These are phyloP conservation scores for Acanthaster planci DNA, from an alignment of 35 echinoderm and acorn worm genomes.

Conservation along the genomic window DNA sequence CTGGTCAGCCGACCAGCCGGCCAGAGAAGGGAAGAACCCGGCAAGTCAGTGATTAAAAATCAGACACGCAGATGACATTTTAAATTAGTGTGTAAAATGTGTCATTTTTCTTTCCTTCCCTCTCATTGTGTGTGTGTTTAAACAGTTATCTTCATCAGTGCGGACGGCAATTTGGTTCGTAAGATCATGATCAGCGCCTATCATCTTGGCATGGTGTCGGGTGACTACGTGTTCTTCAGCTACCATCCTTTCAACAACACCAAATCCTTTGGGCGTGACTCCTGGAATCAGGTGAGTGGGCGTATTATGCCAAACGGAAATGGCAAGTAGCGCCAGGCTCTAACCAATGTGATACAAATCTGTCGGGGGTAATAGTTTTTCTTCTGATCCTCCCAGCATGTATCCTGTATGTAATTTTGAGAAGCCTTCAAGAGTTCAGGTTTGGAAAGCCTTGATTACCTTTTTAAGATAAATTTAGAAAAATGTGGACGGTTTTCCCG, in stretches of 20 bases:
- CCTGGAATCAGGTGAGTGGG: conserved; percentile 50
- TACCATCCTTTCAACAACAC: conserved; percentile 77
- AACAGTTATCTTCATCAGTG: conserved; percentile 90
- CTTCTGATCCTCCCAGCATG: too few species aligned
- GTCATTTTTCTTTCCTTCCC: neutral
- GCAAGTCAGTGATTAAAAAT: neutral
- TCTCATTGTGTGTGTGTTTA: too few species aligned
- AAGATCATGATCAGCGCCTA: conserved; percentile 81
- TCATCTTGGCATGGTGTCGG: conserved; percentile 59
- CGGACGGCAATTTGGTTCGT: conserved; percentile 65
- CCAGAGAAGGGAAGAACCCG: too few species aligned
- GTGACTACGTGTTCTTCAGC: conserved; percentile 93
- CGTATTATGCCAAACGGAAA: neutral
- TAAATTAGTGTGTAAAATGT: neutral
- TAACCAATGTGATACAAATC: neutral
- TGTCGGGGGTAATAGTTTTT: neutral
- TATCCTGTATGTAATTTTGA: too few species aligned
- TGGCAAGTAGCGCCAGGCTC: neutral
- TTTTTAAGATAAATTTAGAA: neutral
- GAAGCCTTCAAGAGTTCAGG: neutral
- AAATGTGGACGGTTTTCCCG: too few species aligned
- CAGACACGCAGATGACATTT: neutral
- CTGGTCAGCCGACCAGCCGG: neutral
- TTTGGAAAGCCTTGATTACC: neutral
- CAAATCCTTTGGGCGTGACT: conserved; percentile 55